Evolutionary conservation across 1,140 invertebrate species (phyloP).

Genomic region (Coenobita brevimanus): DNA sequence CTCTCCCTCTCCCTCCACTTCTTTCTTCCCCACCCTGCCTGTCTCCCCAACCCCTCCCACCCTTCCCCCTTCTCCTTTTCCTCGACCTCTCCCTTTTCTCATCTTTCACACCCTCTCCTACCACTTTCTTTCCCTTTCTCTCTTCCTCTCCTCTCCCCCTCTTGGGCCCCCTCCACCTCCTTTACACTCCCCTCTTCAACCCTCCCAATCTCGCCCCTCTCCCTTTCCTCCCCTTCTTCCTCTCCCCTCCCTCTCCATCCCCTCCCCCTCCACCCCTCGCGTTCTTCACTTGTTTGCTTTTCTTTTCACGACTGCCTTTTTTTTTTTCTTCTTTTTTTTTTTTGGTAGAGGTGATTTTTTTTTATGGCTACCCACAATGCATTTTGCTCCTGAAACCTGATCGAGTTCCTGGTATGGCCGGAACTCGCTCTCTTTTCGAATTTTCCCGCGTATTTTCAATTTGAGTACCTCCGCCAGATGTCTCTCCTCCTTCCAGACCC

Average conservation of each 20-base stretch:
- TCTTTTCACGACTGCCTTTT: not conserved
- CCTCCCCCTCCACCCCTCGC: not conserved
- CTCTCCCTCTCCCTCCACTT: too few relatives aligned
- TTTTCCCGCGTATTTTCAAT: too few relatives aligned
- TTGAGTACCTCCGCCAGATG: too few relatives aligned
- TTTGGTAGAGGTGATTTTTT: too few relatives aligned
- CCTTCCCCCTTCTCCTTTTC: not conserved
- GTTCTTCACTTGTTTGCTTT: conserved; percentile 12
- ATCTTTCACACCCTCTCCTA: not conserved
- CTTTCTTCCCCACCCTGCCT: too few relatives aligned
- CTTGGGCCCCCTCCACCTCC: not conserved
- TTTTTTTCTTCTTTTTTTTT: not conserved
- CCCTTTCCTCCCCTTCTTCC: not conserved
- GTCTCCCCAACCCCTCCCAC: too few relatives aligned
- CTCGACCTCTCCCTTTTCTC: not conserved
- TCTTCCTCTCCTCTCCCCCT: not conserved
- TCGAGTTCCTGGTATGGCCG: too few relatives aligned
- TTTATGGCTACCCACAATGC: too few relatives aligned
- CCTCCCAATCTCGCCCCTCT: not conserved
- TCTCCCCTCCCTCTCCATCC: not conserved
- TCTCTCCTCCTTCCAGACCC: too few relatives aligned
- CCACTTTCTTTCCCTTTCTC: not conserved
- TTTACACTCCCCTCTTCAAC: not conserved
- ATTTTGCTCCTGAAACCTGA: too few relatives aligned
- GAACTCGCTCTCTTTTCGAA: too few relatives aligned